Evolutionary conservation across 2,888 invertebrate species (phyloP).

Genomic region (Tachina grossa): DNA sequence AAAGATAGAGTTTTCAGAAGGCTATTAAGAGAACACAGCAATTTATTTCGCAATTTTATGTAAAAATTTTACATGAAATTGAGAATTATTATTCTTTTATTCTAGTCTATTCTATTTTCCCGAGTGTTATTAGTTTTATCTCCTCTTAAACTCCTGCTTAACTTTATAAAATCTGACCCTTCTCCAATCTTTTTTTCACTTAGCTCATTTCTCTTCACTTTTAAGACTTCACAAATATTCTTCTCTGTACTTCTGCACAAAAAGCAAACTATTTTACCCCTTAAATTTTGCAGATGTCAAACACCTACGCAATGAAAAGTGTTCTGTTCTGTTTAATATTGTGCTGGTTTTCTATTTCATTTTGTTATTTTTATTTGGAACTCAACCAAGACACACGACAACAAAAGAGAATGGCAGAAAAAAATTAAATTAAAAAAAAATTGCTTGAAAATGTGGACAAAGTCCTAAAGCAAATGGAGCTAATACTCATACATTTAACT

Average conservation of each 20-base stretch:
- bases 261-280: constrained; percentile 47
- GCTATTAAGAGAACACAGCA: no score
- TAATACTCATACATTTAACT: constrained; percentile 19
- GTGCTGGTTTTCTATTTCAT: constrained; percentile 56
- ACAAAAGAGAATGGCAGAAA: constrained; percentile 9
- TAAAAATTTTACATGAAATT: no score
- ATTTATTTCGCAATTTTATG: no score
- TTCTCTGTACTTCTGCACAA: not conserved
- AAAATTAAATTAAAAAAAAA: constrained; percentile 18
- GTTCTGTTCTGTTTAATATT: constrained; percentile 39
- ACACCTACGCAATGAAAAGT: constrained; percentile 71
- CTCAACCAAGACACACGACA: constrained; percentile 44
- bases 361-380: constrained; percentile 60
- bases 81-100: no score
- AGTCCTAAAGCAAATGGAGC: constrained; percentile 31
- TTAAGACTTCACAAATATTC: not conserved
- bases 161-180: no score
- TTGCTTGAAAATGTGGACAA: constrained; percentile 60
- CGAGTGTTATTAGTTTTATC: no score
- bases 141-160: no score
- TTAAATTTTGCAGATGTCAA: constrained; percentile 72
- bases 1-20: no score
- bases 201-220: not conserved
- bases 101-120: no score
- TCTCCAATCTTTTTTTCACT: not conserved